phyloP scores from a whole-genome alignment of 2,797 vertebrate species.

The Coendou prehensilis region DNA sequence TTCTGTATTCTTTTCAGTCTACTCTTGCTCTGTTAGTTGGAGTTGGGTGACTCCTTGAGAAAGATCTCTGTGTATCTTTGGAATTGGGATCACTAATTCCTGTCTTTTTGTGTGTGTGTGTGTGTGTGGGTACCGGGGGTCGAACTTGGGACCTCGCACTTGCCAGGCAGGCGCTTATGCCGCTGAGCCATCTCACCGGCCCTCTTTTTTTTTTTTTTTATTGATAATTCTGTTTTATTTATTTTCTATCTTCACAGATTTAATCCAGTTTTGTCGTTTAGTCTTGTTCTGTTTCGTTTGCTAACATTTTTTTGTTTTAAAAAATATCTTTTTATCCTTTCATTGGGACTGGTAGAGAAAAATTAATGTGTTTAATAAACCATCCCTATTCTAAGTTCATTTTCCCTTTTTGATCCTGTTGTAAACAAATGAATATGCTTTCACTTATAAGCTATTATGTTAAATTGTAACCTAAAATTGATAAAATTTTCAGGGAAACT shows the following conservation, averaged over 20 bases:
- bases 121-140: too few species aligned
- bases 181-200: too few species aligned
- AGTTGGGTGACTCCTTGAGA: constrained; percentile 5
- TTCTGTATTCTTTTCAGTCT: neutral
- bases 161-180: too few species aligned
- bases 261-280: constrained; percentile 25
- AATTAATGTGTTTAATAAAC: neutral
- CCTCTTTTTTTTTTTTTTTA: neutral
- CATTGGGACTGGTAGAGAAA: neutral
- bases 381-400: constrained; percentile 29
- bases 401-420: constrained; percentile 16
- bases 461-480: neutral
- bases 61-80: neutral
- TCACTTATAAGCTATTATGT: neutral
- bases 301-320: neutral
- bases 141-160: too few species aligned
- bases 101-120: neutral
- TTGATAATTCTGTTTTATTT: neutral
- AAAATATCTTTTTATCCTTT: neutral
- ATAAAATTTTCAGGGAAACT: neutral
- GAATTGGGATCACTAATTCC: constrained; percentile 15
- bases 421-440: constrained; percentile 17
- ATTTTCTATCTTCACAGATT: constrained; percentile 28
- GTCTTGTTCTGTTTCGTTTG: neutral
- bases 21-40: neutral